Conservation (phyloP, 2,888 invertebrate species). For the Halocaridina rubra region DNA sequence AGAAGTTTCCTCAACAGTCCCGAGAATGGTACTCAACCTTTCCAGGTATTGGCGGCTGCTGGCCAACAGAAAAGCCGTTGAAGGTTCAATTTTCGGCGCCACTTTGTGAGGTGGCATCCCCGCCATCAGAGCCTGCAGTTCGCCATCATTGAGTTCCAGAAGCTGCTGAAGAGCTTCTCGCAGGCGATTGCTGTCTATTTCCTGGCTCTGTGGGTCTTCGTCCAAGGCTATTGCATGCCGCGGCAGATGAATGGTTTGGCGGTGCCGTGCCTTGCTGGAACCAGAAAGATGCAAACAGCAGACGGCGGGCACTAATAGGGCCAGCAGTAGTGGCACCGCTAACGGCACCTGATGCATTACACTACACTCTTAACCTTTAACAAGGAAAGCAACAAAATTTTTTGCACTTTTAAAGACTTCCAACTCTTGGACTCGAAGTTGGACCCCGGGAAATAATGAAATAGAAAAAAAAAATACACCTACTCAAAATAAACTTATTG, state of each 20-base stretch:
- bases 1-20: background rate
- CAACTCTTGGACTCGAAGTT: too few species aligned
- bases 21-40: background rate
- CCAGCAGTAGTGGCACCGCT: background rate
- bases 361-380: background rate
- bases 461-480: too few species aligned
- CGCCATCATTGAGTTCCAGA: slow-evolving; percentile 35
- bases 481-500: too few species aligned
- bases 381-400: too few species aligned
- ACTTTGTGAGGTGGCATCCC: background rate
- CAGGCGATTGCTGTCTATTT: background rate
- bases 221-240: background rate
- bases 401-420: too few species aligned
- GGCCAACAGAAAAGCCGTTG: slow-evolving; percentile 18
- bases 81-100: background rate
- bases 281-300: background rate
- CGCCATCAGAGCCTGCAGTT: slow-evolving; percentile 18
- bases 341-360: background rate
- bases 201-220: background rate
- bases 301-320: background rate
- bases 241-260: background rate
- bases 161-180: slow-evolving; percentile 15
- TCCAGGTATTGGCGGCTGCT: slow-evolving; percentile 18
- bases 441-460: too few species aligned
- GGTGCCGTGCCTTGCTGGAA: background rate